A percentile compares a stretch with the other conserved stretches of the same genome.
phyloP scores from a whole-genome alignment of 2,113 vertebrate genomes.

The Sceloporus tristichus region DNA sequence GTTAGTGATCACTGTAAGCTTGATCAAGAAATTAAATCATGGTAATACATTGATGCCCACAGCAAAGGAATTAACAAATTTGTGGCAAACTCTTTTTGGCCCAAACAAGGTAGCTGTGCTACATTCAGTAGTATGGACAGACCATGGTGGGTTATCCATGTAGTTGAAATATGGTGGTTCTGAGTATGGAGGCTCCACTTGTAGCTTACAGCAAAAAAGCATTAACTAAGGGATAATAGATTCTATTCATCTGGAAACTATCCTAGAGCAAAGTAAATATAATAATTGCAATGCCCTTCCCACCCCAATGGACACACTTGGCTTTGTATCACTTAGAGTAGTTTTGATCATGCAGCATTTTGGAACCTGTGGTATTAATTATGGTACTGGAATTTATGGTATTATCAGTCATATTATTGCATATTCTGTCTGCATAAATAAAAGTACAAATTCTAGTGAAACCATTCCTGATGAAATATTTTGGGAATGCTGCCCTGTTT shows the following conservation, averaged over 20 bases:
- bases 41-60: too few relatives aligned
- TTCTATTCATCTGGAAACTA: not conserved
- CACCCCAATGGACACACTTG: not conserved
- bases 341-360: not conserved
- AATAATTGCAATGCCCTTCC: not conserved
- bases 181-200: not conserved
- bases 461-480: not conserved
- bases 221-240: not conserved
- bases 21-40: too few relatives aligned
- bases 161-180: not conserved
- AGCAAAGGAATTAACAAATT: too few relatives aligned
- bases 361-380: not conserved
- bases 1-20: too few relatives aligned
- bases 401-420: too few relatives aligned
- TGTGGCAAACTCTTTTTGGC: too few relatives aligned
- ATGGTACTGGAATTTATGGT: not conserved
- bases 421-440: not conserved
- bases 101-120: too few relatives aligned
- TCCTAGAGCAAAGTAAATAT: not conserved
- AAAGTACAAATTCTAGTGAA: not conserved
- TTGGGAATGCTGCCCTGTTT: not conserved
- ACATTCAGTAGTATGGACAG: not conserved
- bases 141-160: not conserved
- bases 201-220: too few relatives aligned
- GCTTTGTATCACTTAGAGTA: not conserved